Evolutionary conservation across 2,888 invertebrate species (phyloP).

Genomic region (Neoascia interrupta): DNA sequence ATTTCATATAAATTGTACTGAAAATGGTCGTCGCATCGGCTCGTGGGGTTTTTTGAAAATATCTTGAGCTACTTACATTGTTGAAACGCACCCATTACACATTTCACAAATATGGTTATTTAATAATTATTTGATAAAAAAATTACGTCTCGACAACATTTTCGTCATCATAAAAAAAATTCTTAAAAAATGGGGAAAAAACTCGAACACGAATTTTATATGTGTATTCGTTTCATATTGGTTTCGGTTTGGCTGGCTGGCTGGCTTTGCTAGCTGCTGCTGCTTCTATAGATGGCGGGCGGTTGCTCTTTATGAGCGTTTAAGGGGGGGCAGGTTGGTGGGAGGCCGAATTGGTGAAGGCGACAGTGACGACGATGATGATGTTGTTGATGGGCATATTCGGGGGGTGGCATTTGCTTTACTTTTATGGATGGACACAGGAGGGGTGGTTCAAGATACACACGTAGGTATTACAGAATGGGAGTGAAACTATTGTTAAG

Average conservation of each 20-base stretch:
- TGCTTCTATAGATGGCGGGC: slow-evolving; percentile 39
- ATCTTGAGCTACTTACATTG: slow-evolving; percentile 11
- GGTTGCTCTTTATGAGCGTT: slow-evolving; percentile 45
- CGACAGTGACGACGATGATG: slow-evolving; percentile 39
- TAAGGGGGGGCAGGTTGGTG: background rate
- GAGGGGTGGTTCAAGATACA: slow-evolving; percentile 35
- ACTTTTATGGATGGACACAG: slow-evolving; percentile 29
- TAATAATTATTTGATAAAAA: slow-evolving; percentile 64
- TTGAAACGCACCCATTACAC: slow-evolving; percentile 12
- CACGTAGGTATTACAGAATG: slow-evolving; percentile 8
- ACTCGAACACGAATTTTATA: slow-evolving; percentile 49
- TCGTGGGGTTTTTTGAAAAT: slow-evolving; percentile 25
- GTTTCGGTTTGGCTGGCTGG: slow-evolving; percentile 47
- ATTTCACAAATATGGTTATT: slow-evolving; percentile 58
- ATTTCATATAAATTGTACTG: slow-evolving; percentile 65
- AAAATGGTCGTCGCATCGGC: slow-evolving; percentile 41
- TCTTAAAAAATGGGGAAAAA: slow-evolving; percentile 56
- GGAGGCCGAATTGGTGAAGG: slow-evolving; percentile 29
- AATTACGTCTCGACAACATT: slow-evolving; percentile 63
- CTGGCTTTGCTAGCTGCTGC: slow-evolving; percentile 17
- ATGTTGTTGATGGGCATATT: slow-evolving; percentile 27
- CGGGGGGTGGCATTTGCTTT: slow-evolving; percentile 30
- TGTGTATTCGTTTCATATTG: slow-evolving; percentile 58
- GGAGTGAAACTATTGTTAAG: slow-evolving; percentile 21
- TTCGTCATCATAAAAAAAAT: slow-evolving; percentile 68